These are phyloP conservation scores for Coleophora flavipennella DNA, from an alignment of 2,888 invertebrate genomes.

Conservation along the genomic window DNA sequence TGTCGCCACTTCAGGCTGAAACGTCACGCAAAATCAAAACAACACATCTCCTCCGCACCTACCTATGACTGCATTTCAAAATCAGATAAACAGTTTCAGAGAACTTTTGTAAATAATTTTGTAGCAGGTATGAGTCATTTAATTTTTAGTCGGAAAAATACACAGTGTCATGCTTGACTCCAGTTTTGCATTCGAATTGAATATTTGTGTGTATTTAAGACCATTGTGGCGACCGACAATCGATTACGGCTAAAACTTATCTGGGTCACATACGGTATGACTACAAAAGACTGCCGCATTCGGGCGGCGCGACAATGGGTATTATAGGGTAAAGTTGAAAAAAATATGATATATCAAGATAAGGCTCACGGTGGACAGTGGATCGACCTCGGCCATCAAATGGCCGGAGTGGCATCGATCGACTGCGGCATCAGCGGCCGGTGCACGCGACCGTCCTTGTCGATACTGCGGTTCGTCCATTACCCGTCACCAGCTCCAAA, in stretches of 20 bases:
- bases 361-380: conserved; percentile 61
- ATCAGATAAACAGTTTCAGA: conserved; percentile 1
- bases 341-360: conserved; percentile 63
- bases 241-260: conserved; percentile 52
- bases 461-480: background rate
- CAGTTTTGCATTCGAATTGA: conserved; percentile 25
- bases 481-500: too few relatives aligned
- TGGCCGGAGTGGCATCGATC: conserved; percentile 50
- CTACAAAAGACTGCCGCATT: conserved; percentile 53
- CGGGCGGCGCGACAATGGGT: conserved; percentile 45
- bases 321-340: conserved; percentile 28
- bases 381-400: conserved; percentile 70
- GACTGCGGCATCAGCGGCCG: conserved; percentile 43
- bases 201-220: conserved; percentile 29
- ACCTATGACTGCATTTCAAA: conserved; percentile 1
- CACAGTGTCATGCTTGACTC: conserved; percentile 25
- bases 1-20: conserved; percentile 49
- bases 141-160: conserved; percentile 18
- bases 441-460: conserved; percentile 35
- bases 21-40: conserved; percentile 39
- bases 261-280: conserved; percentile 50
- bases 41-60: conserved; percentile 32
- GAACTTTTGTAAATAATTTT: background rate
- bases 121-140: conserved; percentile 22
- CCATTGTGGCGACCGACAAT: conserved; percentile 38